Conservation (phyloP, 2,888 invertebrate genomes). For the Saturnia pavonia region DNA sequence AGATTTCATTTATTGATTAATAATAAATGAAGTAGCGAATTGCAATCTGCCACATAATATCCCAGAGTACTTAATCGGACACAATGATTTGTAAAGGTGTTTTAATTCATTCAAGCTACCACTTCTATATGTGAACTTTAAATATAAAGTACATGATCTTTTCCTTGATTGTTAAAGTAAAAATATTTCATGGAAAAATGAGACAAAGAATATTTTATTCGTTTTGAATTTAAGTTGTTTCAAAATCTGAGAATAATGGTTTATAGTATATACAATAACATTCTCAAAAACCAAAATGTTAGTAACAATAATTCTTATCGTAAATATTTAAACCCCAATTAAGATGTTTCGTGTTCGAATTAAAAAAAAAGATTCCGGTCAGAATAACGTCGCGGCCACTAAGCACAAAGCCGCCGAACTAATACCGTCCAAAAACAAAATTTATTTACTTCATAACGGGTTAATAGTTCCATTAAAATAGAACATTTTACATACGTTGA, state of each 20-base stretch:
- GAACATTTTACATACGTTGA: slow-evolving; percentile 61
- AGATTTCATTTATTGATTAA: slow-evolving; percentile 34
- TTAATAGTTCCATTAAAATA: slow-evolving; percentile 50
- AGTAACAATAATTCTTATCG: slow-evolving; percentile 47
- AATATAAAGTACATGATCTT: background rate
- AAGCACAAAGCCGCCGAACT: slow-evolving; percentile 61
- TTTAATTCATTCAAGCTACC: background rate
- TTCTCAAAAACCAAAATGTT: slow-evolving; percentile 39
- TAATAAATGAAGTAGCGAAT: slow-evolving; percentile 25
- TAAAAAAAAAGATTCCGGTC: slow-evolving; percentile 59
- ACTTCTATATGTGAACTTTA: background rate
- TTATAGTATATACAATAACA: background rate
- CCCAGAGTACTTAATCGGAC: slow-evolving; percentile 3
- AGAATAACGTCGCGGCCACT: slow-evolving; percentile 51
- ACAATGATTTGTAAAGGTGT: slow-evolving; percentile 7
- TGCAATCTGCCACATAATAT: slow-evolving; percentile 1
- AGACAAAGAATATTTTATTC: background rate
- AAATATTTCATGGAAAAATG: background rate
- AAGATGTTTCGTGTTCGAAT: slow-evolving; percentile 61
- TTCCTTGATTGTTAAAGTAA: background rate
- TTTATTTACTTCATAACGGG: slow-evolving; percentile 61
- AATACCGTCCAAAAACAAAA: slow-evolving; percentile 55
- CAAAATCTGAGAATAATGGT: background rate
- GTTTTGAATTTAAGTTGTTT: background rate
- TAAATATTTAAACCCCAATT: slow-evolving; percentile 66